Conservation (phyloP, 2,888 invertebrate species). For the Asteroscopus sphinx region DNA sequence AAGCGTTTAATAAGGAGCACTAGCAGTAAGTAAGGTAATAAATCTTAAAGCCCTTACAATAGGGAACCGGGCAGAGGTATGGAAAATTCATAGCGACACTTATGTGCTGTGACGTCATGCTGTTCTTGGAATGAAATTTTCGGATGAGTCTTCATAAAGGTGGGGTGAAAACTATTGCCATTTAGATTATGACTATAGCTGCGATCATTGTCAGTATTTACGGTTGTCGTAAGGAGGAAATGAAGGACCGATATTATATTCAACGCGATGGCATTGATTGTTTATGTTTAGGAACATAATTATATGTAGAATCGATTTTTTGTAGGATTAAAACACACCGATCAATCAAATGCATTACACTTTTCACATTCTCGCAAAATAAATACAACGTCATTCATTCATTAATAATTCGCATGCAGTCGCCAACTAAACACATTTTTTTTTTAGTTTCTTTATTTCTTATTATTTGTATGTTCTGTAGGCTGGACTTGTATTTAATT, state of each 20-base stretch:
- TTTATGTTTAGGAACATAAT: too few species aligned
- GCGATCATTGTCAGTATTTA: constrained; percentile 9
- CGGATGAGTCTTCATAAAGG: constrained; percentile 41
- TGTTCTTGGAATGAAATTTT: constrained; percentile 63
- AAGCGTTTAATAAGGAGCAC: constrained; percentile 56
- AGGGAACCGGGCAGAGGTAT: constrained; percentile 58
- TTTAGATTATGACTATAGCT: constrained; percentile 8
- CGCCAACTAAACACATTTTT: too few species aligned
- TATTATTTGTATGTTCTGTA: too few species aligned
- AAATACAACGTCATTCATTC: too few species aligned
- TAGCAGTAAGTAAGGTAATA: constrained; percentile 68
- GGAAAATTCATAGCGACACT: constrained; percentile 61
- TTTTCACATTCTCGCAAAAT: too few species aligned
- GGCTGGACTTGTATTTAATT: too few species aligned
- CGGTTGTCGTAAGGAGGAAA: background rate
- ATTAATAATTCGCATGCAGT: too few species aligned
- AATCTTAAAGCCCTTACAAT: constrained; percentile 71
- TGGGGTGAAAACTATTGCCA: constrained; percentile 39
- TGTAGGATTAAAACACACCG: too few species aligned
- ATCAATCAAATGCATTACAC: too few species aligned
- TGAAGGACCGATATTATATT: constrained; percentile 3
- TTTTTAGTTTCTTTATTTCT: too few species aligned
- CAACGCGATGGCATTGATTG: too few species aligned
- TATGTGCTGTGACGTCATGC: constrained; percentile 67
- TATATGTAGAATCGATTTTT: too few species aligned